A percentile compares a stretch with the other conserved stretches of the same genome.
Conservation (phyloP, 2,113 vertebrate genomes). For the Hepsetus odoe region DNA sequence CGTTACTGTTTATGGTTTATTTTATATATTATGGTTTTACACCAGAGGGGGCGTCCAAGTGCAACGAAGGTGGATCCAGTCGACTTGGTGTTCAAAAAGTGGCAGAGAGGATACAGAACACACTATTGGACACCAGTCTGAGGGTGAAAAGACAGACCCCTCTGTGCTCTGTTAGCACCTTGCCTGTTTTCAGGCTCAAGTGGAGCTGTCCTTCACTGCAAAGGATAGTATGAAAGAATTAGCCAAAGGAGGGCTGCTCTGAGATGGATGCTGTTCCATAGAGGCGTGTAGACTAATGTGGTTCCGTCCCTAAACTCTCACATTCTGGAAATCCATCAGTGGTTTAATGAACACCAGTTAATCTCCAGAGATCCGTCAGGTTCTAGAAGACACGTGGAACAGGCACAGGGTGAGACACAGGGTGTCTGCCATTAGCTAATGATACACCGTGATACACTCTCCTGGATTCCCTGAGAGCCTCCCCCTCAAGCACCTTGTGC, state of each 20-base stretch:
- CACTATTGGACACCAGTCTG: no score
- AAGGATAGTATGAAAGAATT: conserved; percentile 7
- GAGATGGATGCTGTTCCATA: conserved; percentile 23
- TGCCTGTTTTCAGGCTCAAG: neutral
- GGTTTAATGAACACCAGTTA: neutral
- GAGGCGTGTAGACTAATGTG: conserved; percentile 18
- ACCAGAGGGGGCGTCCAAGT: no score
- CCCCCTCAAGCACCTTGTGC: conserved; percentile 30
- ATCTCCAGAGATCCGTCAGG: conserved; percentile 19
- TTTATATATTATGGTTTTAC: no score
- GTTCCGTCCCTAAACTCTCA: conserved; percentile 16
- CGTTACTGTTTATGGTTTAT: no score
- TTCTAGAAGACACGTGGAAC: conserved; percentile 22
- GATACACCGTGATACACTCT: conserved; percentile 32
- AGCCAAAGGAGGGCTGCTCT: conserved; percentile 25
- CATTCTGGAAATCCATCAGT: conserved; percentile 20
- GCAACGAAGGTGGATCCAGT: no score
- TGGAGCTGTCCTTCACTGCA: neutral
- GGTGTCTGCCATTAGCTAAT: conserved; percentile 45
- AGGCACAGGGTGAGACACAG: conserved; percentile 19
- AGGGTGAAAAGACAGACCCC: no score
- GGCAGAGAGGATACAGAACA: no score
- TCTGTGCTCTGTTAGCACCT: no score
- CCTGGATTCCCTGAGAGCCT: conserved; percentile 41
- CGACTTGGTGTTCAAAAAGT: no score